Percentiles rank a stretch among this genome's conserved stretches.
phyloP scores from a whole-genome alignment of 2,888 invertebrate genomes.

The Argyra leucocephala region DNA sequence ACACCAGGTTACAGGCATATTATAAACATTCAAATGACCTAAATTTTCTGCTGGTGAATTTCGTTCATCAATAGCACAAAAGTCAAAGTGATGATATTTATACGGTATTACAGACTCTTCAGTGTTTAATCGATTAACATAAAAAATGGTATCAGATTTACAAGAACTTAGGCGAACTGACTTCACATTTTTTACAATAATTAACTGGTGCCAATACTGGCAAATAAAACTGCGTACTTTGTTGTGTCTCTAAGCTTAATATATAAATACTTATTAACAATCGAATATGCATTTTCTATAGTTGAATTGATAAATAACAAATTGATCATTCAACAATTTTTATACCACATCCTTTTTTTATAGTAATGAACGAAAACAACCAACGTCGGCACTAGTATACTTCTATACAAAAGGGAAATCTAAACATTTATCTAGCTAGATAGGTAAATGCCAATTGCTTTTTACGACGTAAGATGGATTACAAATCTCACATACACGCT shows the following conservation, averaged over 20 bases:
- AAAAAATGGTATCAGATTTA: constrained; percentile 79
- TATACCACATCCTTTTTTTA: background rate
- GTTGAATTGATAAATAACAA: background rate
- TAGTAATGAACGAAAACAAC: background rate
- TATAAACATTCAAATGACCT: constrained; percentile 97
- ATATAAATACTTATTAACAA: background rate
- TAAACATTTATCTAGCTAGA: background rate
- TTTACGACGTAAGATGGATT: too few relatives aligned
- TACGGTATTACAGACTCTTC: constrained; percentile 96
- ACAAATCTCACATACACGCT: too few relatives aligned
- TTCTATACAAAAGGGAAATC: background rate
- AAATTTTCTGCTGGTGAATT: constrained; percentile 93
- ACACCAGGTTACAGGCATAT: constrained; percentile 99
- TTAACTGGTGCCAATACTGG: constrained; percentile 97
- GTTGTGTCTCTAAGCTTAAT: background rate
- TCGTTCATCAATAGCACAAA: constrained; percentile 67
- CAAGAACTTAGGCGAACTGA: constrained; percentile 55
- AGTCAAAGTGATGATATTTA: constrained; percentile 96
- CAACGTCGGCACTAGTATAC: background rate
- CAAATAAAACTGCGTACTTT: constrained; percentile 65
- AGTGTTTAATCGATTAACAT: constrained; percentile 94
- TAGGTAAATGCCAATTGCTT: background rate
- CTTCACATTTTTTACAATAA: constrained; percentile 70
- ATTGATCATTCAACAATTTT: background rate
- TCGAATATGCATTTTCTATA: background rate